Percentiles rank a stretch among this genome's conserved stretches.
Conservation (phyloP, 2,888 invertebrate species). For the Trisateles emortualis region DNA sequence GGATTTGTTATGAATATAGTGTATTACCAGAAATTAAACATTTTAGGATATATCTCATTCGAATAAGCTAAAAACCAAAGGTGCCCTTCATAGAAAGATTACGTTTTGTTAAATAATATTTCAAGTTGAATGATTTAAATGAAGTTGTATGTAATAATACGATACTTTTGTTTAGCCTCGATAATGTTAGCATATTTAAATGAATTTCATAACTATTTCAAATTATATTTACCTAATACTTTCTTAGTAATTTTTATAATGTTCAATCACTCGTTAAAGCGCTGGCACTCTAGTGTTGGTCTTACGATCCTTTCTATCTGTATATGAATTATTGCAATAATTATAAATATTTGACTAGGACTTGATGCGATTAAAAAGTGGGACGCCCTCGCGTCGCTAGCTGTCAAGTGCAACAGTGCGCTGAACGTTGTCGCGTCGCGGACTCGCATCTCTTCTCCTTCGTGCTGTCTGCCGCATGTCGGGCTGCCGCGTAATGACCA, state of each 20-base stretch:
- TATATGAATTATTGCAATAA: conserved; percentile 75
- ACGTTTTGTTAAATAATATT: conserved; percentile 86
- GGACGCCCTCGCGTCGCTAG: conserved; percentile 60
- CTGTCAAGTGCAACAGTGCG: conserved; percentile 61
- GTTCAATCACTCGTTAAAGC: conserved; percentile 85
- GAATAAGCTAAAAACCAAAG: conserved; percentile 94
- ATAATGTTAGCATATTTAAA: conserved; percentile 84
- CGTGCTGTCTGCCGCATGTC: too few species aligned
- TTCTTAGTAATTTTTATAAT: conserved; percentile 84
- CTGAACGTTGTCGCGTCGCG: conserved; percentile 57
- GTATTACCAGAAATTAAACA: conserved; percentile 84
- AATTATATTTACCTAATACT: conserved; percentile 85
- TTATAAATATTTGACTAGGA: conserved; percentile 53
- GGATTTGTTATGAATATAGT: conserved; percentile 82
- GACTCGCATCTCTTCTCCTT: conserved; percentile 53
- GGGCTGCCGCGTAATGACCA: too few species aligned
- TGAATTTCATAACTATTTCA: conserved; percentile 84
- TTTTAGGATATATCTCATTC: conserved; percentile 87
- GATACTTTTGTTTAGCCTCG: conserved; percentile 84
- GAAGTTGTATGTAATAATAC: conserved; percentile 83
- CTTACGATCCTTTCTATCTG: conserved; percentile 76
- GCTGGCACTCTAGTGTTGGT: conserved; percentile 86
- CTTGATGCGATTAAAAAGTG: conserved; percentile 55
- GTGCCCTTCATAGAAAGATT: conserved; percentile 91
- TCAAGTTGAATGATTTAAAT: conserved; percentile 85